phyloP scores from a whole-genome alignment of 2,797 vertebrate species.

The Parauchenoglanis punctatus region DNA sequence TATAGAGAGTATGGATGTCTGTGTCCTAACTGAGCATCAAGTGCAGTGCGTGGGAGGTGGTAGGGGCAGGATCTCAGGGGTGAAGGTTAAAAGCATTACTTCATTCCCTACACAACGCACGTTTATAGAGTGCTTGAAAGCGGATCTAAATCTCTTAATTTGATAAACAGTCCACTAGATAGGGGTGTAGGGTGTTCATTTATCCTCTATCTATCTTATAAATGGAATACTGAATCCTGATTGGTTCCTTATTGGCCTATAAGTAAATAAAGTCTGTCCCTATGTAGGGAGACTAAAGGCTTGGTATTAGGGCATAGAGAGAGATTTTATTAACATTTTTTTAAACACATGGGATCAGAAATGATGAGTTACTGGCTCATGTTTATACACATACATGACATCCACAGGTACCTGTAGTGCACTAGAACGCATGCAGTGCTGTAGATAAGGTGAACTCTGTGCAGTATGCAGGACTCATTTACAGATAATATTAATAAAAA shows the following conservation, averaged over 20 bases:
- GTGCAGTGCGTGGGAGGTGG: not conserved
- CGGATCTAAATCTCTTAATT: constrained; percentile 2
- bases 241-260: not conserved
- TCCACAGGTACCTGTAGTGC: not conserved
- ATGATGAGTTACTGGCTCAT: not conserved
- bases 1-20: not conserved
- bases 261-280: not conserved
- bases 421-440: not conserved
- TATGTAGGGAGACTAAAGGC: not conserved
- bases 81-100: constrained; percentile 1
- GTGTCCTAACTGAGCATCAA: not conserved
- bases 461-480: not conserved
- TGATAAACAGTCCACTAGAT: constrained; percentile 2
- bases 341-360: not conserved
- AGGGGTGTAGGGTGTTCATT: not conserved
- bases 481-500: not conserved
- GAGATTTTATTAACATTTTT: not conserved
- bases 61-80: not conserved
- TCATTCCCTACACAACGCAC: not conserved
- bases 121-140: constrained; percentile 3
- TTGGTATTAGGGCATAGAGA: not conserved
- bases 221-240: constrained; percentile 14
- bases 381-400: not conserved
- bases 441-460: not conserved
- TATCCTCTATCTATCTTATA: not conserved